These are phyloP conservation scores for Xenops minutus DNA, from an alignment of 2,797 vertebrate species.

Conservation along the genomic window DNA sequence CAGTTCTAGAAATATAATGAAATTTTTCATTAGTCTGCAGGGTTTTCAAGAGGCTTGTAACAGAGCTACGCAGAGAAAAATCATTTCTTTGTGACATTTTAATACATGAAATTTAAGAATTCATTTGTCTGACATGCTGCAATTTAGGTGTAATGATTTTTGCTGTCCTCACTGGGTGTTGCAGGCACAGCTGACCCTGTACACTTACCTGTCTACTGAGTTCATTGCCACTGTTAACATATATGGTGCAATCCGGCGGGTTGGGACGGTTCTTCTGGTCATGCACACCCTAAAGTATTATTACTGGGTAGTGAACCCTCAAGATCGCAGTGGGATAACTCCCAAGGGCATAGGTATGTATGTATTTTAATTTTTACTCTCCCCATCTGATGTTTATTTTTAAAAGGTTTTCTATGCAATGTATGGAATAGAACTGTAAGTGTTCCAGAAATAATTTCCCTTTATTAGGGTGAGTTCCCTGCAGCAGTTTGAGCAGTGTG, in stretches of 20 bases:
- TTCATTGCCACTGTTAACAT: constrained; percentile 96
- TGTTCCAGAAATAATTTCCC: not conserved
- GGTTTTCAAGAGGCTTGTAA: not conserved
- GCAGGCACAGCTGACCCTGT: constrained; percentile 91
- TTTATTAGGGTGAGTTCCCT: not conserved
- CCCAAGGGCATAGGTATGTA: constrained; percentile 89
- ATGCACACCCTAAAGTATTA: constrained; percentile 97
- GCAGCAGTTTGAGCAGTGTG: not conserved
- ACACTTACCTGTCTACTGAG: constrained; percentile 94
- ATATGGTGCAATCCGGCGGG: constrained; percentile 92
- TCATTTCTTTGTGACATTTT: not conserved
- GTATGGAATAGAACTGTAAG: not conserved
- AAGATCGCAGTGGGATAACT: constrained; percentile 91
- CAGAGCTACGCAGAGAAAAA: not conserved
- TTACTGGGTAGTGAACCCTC: constrained; percentile 95
- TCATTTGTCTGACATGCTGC: not conserved
- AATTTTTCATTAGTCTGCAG: not conserved
- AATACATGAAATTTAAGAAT: not conserved
- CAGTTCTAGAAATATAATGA: not conserved
- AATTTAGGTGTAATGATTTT: not conserved
- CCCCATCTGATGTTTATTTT: not conserved
- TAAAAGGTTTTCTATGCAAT: not conserved
- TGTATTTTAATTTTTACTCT: constrained; percentile 55
- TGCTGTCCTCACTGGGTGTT: not conserved
- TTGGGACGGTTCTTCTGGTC: constrained; percentile 93